Evolutionary conservation across 2,113 vertebrate species (phyloP).

Genomic region (Rostratula benghalensis): DNA sequence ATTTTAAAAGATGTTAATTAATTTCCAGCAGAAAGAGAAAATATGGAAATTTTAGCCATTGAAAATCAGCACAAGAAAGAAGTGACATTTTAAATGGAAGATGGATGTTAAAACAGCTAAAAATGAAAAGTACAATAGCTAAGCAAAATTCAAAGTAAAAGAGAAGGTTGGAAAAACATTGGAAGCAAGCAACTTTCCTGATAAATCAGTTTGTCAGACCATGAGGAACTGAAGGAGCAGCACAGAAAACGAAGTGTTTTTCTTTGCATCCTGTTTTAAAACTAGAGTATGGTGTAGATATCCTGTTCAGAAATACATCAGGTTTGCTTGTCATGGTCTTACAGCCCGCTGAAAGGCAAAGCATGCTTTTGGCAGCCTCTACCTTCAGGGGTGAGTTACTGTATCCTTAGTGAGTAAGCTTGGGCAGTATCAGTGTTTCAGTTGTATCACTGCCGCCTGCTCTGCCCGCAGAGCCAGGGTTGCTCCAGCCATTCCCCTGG

Average conservation of each 20-base stretch:
- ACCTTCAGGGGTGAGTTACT: background rate
- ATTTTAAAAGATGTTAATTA: background rate
- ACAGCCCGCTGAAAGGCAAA: background rate
- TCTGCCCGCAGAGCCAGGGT: background rate
- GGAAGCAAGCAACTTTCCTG: background rate
- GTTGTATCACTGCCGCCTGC: background rate
- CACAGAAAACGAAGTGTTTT: rapidly evolving
- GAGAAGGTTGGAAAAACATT: background rate
- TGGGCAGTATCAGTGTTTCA: background rate
- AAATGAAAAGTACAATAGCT: background rate
- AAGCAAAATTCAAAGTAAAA: background rate
- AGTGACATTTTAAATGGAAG: background rate
- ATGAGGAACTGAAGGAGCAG: background rate
- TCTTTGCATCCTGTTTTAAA: background rate
- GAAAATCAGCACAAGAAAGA: background rate
- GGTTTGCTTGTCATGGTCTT: background rate
- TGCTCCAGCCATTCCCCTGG: background rate
- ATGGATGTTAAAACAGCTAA: background rate
- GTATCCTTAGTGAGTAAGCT: rapidly evolving
- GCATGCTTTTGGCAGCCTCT: background rate
- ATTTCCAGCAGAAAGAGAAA: background rate
- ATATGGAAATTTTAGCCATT: background rate
- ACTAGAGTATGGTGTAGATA: background rate
- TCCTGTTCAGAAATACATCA: background rate
- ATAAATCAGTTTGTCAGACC: background rate